Evolutionary conservation across 2,113 vertebrate genomes (phyloP).

Genomic region (Willisornis vidua): DNA sequence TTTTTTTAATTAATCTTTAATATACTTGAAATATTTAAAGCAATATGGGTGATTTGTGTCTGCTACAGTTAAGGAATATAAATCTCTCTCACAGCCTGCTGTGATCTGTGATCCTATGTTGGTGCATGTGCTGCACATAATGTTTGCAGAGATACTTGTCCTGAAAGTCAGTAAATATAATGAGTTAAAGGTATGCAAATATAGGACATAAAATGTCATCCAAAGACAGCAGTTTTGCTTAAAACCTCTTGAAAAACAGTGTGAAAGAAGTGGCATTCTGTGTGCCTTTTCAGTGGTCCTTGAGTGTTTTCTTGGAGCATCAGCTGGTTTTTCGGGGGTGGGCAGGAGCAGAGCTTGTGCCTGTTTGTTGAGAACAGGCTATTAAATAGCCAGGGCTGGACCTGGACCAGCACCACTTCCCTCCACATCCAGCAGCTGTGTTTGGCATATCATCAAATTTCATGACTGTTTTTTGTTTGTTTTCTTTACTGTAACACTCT

Average conservation of each 20-base stretch:
- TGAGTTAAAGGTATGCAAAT: not conserved
- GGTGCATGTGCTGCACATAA: not conserved
- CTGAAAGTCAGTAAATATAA: not conserved
- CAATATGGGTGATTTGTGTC: not conserved
- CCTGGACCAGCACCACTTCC: not conserved
- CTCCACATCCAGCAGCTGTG: not conserved
- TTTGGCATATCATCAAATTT: accelerated
- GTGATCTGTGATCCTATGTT: not conserved
- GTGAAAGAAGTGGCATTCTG: not conserved
- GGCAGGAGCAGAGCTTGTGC: not conserved
- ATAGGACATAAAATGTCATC: not conserved
- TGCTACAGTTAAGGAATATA: not conserved
- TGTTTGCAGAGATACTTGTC: not conserved
- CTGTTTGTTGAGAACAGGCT: not conserved
- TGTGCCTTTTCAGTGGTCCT: not conserved
- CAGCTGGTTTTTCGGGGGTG: accelerated
- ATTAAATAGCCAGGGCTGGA: not conserved
- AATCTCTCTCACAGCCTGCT: not conserved
- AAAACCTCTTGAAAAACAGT: not conserved
- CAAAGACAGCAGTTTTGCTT: not conserved
- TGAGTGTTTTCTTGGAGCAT: not conserved
- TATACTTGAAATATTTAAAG: not conserved
- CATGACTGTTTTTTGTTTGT: accelerated
- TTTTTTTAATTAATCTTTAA: not conserved
- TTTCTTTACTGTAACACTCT: not conserved